These are phyloP conservation scores for Bujurquina vittata DNA, from an alignment of 2,113 vertebrate species.

Conservation along the genomic window DNA sequence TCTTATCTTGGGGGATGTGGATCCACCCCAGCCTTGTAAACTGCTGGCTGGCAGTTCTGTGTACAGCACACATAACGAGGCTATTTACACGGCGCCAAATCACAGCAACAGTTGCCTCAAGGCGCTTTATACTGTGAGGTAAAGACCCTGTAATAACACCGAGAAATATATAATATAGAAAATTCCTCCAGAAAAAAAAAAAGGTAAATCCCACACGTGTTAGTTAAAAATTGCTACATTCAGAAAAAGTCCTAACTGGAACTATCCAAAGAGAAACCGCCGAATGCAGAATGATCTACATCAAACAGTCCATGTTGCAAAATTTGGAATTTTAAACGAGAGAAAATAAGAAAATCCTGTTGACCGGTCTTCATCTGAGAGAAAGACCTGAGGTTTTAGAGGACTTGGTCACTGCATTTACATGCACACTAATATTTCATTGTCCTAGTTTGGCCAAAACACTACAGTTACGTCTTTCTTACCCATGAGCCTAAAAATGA, in stretches of 20 bases:
- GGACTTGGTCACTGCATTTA: not conserved
- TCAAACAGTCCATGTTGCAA: not conserved
- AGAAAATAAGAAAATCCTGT: not conserved
- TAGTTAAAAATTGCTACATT: no score
- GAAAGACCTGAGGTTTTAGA: not conserved
- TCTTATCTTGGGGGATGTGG: no score
- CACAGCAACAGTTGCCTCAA: no score
- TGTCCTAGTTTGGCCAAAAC: not conserved
- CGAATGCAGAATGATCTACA: not conserved
- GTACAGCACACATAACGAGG: no score
- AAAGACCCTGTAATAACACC: no score
- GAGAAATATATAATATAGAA: no score
- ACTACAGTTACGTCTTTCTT: not conserved
- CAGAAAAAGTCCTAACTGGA: not conserved
- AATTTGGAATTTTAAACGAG: not conserved
- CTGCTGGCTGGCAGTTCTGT: no score
- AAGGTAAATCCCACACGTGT: no score
- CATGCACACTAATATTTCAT: not conserved
- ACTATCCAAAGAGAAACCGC: not conserved
- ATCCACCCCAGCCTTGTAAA: no score
- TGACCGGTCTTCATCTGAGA: not conserved
- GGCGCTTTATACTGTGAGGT: no score
- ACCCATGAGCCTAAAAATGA: conserved; percentile 89
- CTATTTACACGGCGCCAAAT: no score
- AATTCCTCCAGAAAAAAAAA: no score